These are phyloP conservation scores for Papilio xuthus DNA, from an alignment of 1,140 invertebrate species.

Conservation along the genomic window DNA sequence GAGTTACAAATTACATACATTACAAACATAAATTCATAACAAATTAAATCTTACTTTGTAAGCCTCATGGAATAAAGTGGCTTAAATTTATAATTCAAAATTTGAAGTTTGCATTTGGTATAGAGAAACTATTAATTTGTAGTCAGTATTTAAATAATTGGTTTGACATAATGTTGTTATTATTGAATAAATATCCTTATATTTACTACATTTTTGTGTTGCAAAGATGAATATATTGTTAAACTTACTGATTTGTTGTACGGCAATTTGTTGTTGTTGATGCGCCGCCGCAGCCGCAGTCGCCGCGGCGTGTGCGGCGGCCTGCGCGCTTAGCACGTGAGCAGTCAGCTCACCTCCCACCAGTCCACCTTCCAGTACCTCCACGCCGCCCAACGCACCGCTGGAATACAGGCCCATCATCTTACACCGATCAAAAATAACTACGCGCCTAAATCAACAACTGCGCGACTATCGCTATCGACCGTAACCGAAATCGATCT, in stretches of 20 bases:
- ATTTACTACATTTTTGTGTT: neutral
- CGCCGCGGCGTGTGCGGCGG: constrained; percentile 72
- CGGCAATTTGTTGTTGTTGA: constrained; percentile 71
- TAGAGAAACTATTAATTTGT: too few species aligned
- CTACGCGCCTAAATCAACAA: constrained; percentile 38
- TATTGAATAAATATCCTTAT: neutral
- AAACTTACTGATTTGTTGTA: constrained; percentile 73
- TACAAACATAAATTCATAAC: too few species aligned
- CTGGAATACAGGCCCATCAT: constrained; percentile 79
- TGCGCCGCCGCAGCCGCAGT: constrained; percentile 61
- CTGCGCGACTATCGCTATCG: constrained; percentile 27
- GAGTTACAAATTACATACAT: too few species aligned
- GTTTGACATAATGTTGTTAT: too few species aligned
- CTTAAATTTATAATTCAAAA: too few species aligned
- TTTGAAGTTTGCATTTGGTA: too few species aligned
- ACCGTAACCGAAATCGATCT: constrained; percentile 32
- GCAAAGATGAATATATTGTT: constrained; percentile 4
- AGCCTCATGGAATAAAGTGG: too few species aligned
- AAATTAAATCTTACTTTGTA: too few species aligned
- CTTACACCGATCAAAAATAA: constrained; percentile 43
- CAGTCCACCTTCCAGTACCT: constrained; percentile 70
- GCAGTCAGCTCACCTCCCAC: constrained; percentile 75
- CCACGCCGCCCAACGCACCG: constrained; percentile 74
- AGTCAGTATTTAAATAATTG: too few species aligned
- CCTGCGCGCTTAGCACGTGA: constrained; percentile 72